Evolutionary conservation across 2,797 vertebrate species (phyloP), one percentile per base, ranked within the genome.

Genomic region (Oophaga sylvatica): DNA sequence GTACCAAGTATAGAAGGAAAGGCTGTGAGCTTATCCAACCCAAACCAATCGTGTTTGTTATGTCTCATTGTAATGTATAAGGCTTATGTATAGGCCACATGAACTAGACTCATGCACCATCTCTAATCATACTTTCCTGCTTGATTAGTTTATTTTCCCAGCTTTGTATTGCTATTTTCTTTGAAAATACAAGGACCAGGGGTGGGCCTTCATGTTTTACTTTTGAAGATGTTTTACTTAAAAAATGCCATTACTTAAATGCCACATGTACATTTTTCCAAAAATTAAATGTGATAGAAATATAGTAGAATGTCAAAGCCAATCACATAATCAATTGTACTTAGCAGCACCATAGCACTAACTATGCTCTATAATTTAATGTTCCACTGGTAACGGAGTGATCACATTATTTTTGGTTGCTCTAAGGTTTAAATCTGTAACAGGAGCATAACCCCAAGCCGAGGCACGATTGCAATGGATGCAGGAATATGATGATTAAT

Each of bases 401-500:
- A 84, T 84, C 68, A 83, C 68, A 75, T 68, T 80, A 71, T 84
- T 79, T 71, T 65, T 73, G 76, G 41, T 84, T 76, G 67, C 59
- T 71, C 31, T 75, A 16, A 53, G 10, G 15, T 70, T 19, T 53
- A 78, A 60, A 83, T 78, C 75, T 79, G 63, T 67, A 60, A 22
- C 17, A 35, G 73, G 87, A 78, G 80, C 73, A 84, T 78, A 60
- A 71, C 65, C 65, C 17, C 80, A 91, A 93, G 89, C 92, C 95
- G 90, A 93, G 93, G 93, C 93, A 94, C 92, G 93, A 95, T 90
- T 90, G 90, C 80, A 92, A 86, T 91, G 91, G 92, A 92, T 90
- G 91, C 65, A 92, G 93, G 93, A 94, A 96, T 95, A 90, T 89
- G 91, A 84, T 96, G 95, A 97, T 97, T 96, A 96, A 96, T 96